phyloP scores from a whole-genome alignment of 2,888 invertebrate species.

The Timema podura region DNA sequence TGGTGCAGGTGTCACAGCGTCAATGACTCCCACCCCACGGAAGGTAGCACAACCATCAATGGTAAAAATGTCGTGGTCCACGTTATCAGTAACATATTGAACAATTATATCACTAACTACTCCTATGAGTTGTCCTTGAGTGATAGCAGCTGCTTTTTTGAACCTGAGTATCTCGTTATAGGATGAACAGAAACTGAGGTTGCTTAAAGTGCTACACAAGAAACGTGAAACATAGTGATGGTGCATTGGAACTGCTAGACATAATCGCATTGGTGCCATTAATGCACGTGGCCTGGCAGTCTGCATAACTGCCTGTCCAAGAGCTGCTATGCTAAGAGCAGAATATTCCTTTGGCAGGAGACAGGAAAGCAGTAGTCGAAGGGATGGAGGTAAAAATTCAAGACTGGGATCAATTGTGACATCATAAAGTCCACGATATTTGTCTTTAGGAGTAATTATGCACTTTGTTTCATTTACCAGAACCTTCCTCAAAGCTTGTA shows the following conservation, averaged over 20 bases:
- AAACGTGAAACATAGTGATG: too few species aligned
- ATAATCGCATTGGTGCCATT: conserved; percentile 6
- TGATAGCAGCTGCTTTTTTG: too few species aligned
- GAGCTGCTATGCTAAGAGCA: neutral
- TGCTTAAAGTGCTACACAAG: too few species aligned
- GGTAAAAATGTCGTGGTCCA: conserved; percentile 26
- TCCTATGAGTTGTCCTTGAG: too few species aligned
- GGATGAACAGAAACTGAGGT: too few species aligned
- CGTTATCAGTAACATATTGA: too few species aligned
- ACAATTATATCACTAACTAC: too few species aligned
- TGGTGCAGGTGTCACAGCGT: conserved; percentile 24
- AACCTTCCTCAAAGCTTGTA: neutral
- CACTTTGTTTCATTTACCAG: neutral
- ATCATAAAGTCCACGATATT: neutral
- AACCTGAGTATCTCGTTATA: too few species aligned
- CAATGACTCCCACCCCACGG: conserved; percentile 28
- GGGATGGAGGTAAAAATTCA: neutral
- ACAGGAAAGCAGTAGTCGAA: conserved; percentile 8
- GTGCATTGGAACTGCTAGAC: too few species aligned
- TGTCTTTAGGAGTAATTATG: neutral
- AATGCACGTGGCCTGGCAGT: neutral
- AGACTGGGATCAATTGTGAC: neutral
- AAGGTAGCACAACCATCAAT: conserved; percentile 28
- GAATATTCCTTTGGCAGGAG: conserved; percentile 4
- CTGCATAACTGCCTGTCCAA: neutral